Evolutionary conservation across 2,888 invertebrate species (phyloP).

Genomic region (Gasteruption jaculator): DNA sequence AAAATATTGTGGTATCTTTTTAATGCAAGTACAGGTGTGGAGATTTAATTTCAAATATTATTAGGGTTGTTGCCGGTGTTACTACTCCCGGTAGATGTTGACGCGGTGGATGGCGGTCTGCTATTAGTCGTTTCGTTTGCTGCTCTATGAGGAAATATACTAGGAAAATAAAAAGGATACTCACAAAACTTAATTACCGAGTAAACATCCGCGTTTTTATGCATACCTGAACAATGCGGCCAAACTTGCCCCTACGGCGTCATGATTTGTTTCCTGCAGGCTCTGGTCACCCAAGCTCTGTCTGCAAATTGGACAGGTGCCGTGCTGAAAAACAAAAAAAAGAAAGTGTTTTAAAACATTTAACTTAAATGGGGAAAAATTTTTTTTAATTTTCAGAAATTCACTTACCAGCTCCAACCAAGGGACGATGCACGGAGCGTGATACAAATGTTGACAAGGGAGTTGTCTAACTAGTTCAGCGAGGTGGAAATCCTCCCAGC

Average conservation of each 20-base stretch:
- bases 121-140: constrained; percentile 38
- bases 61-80: too few species aligned
- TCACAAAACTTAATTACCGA: background rate
- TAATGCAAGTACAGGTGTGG: too few species aligned
- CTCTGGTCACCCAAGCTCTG: constrained; percentile 63
- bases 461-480: constrained; percentile 74
- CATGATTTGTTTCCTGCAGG: constrained; percentile 47
- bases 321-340: constrained; percentile 59
- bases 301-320: constrained; percentile 93
- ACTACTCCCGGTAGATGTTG: constrained; percentile 28
- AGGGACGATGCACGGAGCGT: constrained; percentile 87
- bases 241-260: constrained; percentile 44
- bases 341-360: too few species aligned
- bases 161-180: background rate
- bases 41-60: too few species aligned
- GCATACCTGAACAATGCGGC: constrained; percentile 45
- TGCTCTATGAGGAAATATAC: constrained; percentile 29
- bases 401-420: constrained; percentile 80
- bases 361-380: too few species aligned
- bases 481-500: constrained; percentile 86
- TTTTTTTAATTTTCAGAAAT: background rate
- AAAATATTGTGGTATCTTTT: too few species aligned
- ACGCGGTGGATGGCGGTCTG: constrained; percentile 35
- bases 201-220: background rate
- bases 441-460: constrained; percentile 87